Percentiles rank a stretch among this genome's conserved stretches.
phyloP scores from a whole-genome alignment of 2,888 invertebrate species.

The Tiphia femorata region DNA sequence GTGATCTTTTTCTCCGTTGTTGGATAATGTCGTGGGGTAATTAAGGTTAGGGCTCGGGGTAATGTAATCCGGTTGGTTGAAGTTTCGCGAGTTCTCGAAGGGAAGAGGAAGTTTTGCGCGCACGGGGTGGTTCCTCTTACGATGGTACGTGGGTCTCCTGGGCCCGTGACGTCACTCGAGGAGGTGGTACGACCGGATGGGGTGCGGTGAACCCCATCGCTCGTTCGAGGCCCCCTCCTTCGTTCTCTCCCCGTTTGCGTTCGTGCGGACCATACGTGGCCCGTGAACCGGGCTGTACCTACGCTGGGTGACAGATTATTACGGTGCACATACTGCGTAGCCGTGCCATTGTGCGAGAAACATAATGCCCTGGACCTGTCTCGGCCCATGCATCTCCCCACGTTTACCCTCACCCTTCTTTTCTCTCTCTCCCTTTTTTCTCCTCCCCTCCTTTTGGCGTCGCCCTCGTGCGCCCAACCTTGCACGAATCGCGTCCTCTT shows the following conservation, averaged over 20 bases:
- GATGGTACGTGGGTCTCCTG: no score
- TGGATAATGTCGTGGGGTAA: no score
- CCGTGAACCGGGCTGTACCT: no score
- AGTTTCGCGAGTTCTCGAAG: no score
- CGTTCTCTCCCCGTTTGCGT: background rate
- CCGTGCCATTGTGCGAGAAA: slow-evolving; percentile 42
- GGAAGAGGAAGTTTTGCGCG: no score
- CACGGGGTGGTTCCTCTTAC: no score
- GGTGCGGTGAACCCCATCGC: slow-evolving; percentile 24
- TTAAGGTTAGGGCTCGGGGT: no score
- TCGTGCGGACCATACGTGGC: slow-evolving; percentile 9
- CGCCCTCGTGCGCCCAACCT: slow-evolving; percentile 6
- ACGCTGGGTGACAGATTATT: slow-evolving; percentile 61
- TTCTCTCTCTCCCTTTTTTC: slow-evolving; percentile 36
- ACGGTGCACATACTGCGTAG: slow-evolving; percentile 47
- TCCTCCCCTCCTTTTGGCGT: slow-evolving; percentile 8
- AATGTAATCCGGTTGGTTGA: no score
- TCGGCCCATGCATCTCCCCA: slow-evolving; percentile 56
- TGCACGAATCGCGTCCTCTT: slow-evolving; percentile 2
- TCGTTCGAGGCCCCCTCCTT: background rate
- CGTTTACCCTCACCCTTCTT: slow-evolving; percentile 54
- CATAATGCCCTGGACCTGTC: slow-evolving; percentile 63
- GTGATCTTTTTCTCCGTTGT: no score
- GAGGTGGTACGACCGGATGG: slow-evolving; percentile 36
- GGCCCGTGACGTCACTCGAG: slow-evolving; percentile 38